A percentile compares a stretch with the other conserved stretches of the same genome.
These are phyloP conservation scores for human DNA, from an alignment of 2,113 vertebrate genomes.

Conservation along the genomic window GRCh38 chr14:83683501-83684000, in stretches of 20 bases:
- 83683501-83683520: background rate
- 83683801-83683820: background rate
- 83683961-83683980: background rate
- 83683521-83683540: background rate
- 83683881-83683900: background rate
- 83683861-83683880: background rate
- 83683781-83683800: background rate
- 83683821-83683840: background rate
- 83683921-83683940: background rate
- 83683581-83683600: background rate
- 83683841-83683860: background rate
- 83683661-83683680: background rate
- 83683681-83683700: background rate
- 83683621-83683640: background rate
- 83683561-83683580: background rate
- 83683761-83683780: background rate
- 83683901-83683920: background rate
- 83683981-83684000: background rate
- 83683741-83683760: background rate
- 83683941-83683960: background rate
- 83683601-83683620: background rate
- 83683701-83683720: background rate
- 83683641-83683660: background rate
- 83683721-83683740: background rate
- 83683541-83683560: background rate